These are phyloP conservation scores for Bufo gargarizans DNA, from an alignment of 2,113 vertebrate genomes.

Conservation along the genomic window DNA sequence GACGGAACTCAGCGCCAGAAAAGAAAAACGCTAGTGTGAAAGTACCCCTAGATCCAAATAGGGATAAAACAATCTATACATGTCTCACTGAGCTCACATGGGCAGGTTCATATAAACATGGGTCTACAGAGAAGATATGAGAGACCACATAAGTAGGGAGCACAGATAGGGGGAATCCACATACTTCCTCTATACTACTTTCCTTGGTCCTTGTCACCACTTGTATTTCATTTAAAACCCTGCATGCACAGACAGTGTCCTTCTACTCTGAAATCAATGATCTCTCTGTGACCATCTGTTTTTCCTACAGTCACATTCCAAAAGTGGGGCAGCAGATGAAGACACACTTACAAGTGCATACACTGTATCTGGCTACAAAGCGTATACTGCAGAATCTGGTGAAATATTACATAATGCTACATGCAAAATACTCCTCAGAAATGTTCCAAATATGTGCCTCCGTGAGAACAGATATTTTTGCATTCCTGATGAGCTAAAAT, in stretches of 20 bases:
- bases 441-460: no score
- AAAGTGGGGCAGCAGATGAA: neutral
- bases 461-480: no score
- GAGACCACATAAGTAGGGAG: neutral
- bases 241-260: conserved; percentile 2
- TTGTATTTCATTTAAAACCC: neutral
- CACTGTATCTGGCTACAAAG: neutral
- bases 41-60: no score
- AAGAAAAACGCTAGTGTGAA: no score
- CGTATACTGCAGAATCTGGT: neutral
- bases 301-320: conserved; percentile 19
- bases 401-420: neutral
- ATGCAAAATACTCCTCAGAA: neutral
- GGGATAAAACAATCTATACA: neutral
- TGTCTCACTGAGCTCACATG: neutral
- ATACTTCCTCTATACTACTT: neutral
- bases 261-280: neutral
- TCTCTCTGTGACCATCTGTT: conserved; percentile 15
- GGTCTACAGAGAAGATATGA: neutral
- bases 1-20: no score
- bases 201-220: neutral
- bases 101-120: neutral
- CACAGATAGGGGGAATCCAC: neutral
- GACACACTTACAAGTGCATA: neutral
- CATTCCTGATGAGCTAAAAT: no score